These are phyloP conservation scores for Ophthalmotilapia sp. DNA, from an alignment of 2,113 vertebrate genomes.

Conservation along the genomic window DNA sequence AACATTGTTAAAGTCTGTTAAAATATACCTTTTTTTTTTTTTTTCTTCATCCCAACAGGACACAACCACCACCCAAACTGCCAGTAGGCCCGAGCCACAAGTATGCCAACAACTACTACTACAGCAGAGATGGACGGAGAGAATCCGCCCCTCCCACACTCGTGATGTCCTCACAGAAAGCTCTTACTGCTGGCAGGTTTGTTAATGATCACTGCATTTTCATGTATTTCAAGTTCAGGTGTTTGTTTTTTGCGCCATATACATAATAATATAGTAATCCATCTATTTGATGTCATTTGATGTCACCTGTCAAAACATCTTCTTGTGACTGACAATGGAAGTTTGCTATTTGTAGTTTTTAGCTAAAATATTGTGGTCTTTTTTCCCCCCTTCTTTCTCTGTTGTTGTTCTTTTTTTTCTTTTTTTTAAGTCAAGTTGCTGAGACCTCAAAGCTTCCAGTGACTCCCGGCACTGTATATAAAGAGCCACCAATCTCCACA, in stretches of 20 bases:
- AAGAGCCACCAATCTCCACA: slow-evolving; percentile 75
- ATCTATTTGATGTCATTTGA: not conserved
- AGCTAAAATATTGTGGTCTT: not conserved
- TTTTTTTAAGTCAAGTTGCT: slow-evolving; percentile 58
- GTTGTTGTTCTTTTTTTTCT: not conserved
- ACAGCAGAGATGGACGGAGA: slow-evolving; percentile 83
- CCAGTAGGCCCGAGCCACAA: slow-evolving; percentile 88
- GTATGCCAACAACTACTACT: slow-evolving; percentile 83
- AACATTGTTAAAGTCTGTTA: not conserved
- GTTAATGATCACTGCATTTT: not conserved
- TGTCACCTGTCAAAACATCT: not conserved
- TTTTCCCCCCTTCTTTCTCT: not conserved
- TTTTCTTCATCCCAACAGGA: slow-evolving; percentile 54
- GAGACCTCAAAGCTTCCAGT: slow-evolving; percentile 71
- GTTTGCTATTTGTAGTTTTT: not conserved
- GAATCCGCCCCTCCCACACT: slow-evolving; percentile 75
- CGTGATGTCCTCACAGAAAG: slow-evolving; percentile 78
- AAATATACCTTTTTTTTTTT: not conserved
- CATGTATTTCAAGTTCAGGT: not conserved
- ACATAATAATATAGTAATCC: not conserved
- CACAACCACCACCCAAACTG: slow-evolving; percentile 82
- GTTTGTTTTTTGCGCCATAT: not conserved
- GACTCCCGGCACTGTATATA: slow-evolving; percentile 67
- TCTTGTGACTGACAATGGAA: not conserved
- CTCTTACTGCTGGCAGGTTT: slow-evolving; percentile 74